Evolutionary conservation across 2,797 vertebrate species (phyloP), one percentile per base, ranked within the genome.

Genomic region (Synaphobranchus kaupii): DNA sequence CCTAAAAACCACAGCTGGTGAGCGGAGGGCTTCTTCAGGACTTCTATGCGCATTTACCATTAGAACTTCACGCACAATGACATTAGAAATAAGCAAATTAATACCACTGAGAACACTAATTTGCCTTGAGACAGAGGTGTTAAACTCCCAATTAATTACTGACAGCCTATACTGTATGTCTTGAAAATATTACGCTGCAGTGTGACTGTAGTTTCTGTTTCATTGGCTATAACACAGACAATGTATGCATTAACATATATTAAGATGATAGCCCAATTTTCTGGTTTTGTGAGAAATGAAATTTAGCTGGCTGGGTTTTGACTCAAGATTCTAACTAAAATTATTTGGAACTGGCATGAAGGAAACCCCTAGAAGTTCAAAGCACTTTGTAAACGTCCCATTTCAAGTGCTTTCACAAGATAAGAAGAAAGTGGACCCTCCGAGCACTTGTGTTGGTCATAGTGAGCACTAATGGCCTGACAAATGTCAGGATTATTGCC

Each of bases 401-500:
- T 89, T 88, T 92, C 88, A 92, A 93, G 91, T 89, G 89, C 20
- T 17, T 68, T 81, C 87, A 50, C 89, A 52, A 54, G 87, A 31
- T 60, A 81, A 86, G 82, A 84, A 85, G 87, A 89, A 89, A 85
- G 87, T 52, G 58, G 54, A 85, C 86, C 60, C 87, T 87, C 83
- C 85, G 88, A 87, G 88, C 85, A 82, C 86, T 90, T 89, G 88
- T 88, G 88, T 90, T 90, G 88, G 89, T 90, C 91, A 87, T 92
- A 88, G 85, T 87, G 66, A 86, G 84, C 85, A 89, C 88, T 92
- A 97, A 97, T 96, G 94, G 94, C 94, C 94, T 95, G 96, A 96
- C 94, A 96, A 96, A 95, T 88, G 95, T 92, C 94, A 94, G 95
- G 97, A 97, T 97, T 97, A 97, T 94, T 94, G 95, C 92, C 93